Percentiles rank a stretch among this genome's conserved stretches.
Conservation (phyloP, 2,797 vertebrate species). For the Oreonectes daqikongensis region DNA sequence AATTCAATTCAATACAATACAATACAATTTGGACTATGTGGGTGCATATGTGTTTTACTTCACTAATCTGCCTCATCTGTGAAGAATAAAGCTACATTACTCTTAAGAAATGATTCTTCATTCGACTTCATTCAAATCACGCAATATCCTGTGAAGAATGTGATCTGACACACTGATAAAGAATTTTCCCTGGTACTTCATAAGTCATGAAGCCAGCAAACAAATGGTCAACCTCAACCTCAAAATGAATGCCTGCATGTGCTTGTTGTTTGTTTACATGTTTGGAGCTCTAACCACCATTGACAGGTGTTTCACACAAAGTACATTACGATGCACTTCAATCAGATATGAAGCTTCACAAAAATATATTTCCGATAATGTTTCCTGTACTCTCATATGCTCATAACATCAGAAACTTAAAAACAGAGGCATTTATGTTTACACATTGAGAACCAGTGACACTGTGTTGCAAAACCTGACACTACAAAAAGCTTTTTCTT, state of each 20-base stretch:
- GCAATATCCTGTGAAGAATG: background rate
- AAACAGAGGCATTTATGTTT: background rate
- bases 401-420: background rate
- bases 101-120: background rate
- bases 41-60: background rate
- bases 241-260: background rate
- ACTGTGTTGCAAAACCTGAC: no score
- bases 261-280: background rate
- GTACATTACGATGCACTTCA: background rate
- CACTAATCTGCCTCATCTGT: background rate
- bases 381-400: no score
- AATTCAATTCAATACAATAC: no score
- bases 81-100: background rate
- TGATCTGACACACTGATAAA: background rate
- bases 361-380: background rate
- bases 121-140: background rate
- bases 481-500: no score
- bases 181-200: background rate
- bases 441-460: no score
- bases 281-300: background rate
- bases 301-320: conserved; percentile 1
- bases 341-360: background rate
- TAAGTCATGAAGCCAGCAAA: background rate
- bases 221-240: background rate
- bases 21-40: background rate